These are phyloP conservation scores for Carposina sasakii DNA, from an alignment of 1,140 invertebrate species.

Conservation along the genomic window DNA sequence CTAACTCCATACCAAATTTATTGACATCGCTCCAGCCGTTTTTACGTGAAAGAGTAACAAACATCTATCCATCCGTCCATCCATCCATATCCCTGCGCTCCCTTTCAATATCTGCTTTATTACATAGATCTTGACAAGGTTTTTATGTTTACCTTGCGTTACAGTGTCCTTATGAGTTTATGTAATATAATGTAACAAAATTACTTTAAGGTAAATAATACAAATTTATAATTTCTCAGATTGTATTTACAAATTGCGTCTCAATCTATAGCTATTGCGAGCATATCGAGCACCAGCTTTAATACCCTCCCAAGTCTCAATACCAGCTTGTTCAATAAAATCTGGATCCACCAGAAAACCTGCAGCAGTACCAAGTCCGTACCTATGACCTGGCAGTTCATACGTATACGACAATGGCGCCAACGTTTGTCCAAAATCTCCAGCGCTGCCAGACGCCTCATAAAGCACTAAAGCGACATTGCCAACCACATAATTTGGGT, in stretches of 20 bases:
- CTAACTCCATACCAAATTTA: no score
- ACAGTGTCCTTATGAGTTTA: no score
- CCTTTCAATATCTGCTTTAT: no score
- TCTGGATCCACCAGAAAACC: conserved; percentile 42
- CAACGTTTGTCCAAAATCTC: conserved; percentile 28
- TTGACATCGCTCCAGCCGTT: no score
- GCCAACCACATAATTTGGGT: conserved; percentile 36
- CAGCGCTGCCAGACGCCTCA: conserved; percentile 20
- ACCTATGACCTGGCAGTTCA: conserved; percentile 70
- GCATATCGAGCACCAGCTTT: conserved; percentile 35
- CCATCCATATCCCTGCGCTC: no score
- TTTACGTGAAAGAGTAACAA: no score
- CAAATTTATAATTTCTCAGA: no score
- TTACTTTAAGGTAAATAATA: no score
- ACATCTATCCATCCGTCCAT: no score
- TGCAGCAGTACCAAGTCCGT: conserved; percentile 5
- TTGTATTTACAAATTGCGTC: not conserved
- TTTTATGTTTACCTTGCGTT: no score
- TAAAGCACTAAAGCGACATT: conserved; percentile 28
- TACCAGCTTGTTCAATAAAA: conserved; percentile 44
- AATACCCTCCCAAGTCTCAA: conserved; percentile 53
- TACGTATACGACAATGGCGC: conserved; percentile 21
- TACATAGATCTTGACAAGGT: no score
- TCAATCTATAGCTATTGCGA: conserved; percentile 6
- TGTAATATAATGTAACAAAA: no score